These are phyloP conservation scores for Saimiri boliviensis DNA, from an alignment of 2,113 vertebrate genomes.

Conservation along the genomic window DNA sequence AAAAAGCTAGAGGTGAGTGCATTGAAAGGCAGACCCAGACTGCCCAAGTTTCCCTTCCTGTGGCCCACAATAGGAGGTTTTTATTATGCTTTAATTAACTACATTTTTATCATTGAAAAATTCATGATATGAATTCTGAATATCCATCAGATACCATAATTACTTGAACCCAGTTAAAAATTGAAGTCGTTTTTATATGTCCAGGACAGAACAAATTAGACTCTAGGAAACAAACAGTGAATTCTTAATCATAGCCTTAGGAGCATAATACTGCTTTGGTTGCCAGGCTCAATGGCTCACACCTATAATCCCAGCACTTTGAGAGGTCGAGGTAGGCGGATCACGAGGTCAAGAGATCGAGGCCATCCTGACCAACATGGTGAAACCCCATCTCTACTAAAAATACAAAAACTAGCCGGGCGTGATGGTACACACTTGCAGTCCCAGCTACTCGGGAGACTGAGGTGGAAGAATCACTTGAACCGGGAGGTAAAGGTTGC, in stretches of 20 bases:
- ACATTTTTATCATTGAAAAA: conserved; percentile 38
- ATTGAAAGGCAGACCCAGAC: neutral
- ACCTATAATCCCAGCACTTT: too few relatives aligned
- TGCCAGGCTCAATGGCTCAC: neutral
- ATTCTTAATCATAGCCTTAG: conserved; percentile 25
- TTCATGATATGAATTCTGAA: neutral
- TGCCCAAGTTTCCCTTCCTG: neutral
- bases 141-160: neutral
- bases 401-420: too few relatives aligned
- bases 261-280: neutral
- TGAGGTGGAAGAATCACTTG: too few relatives aligned
- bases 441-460: too few relatives aligned
- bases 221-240: neutral
- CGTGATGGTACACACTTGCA: too few relatives aligned
- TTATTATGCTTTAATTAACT: neutral
- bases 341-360: too few relatives aligned
- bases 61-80: neutral
- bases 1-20: conserved; percentile 95
- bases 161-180: conserved; percentile 39
- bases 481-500: too few relatives aligned
- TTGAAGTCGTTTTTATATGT: conserved; percentile 25
- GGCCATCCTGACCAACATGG: too few relatives aligned
- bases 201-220: conserved; percentile 19
- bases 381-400: too few relatives aligned
- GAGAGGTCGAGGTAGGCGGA: too few relatives aligned